phyloP scores from a whole-genome alignment of 1,140 invertebrate genomes.

The Caenorhabditis briggsae region DNA sequence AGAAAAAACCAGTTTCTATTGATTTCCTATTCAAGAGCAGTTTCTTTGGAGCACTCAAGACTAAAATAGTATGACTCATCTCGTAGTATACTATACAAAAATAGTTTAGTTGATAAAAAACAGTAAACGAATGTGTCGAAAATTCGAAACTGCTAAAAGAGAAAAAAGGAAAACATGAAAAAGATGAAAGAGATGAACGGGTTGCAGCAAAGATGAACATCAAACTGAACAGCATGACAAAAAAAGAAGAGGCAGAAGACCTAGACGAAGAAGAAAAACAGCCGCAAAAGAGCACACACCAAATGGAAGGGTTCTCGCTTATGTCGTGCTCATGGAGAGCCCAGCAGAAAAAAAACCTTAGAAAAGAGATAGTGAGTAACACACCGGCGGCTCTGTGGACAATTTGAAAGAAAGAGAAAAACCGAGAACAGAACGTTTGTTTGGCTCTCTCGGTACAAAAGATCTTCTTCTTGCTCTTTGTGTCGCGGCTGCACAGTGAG shows the following conservation, averaged over 20 bases:
- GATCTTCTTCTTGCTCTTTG: conserved; percentile 8
- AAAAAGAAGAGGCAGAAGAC: not conserved
- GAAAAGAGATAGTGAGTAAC: conserved; percentile 10
- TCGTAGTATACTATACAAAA: not conserved
- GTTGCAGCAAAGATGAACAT: not conserved
- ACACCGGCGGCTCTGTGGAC: not conserved
- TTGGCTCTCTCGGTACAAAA: conserved; percentile 41
- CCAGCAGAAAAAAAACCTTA: not conserved
- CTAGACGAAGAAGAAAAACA: conserved; percentile 2
- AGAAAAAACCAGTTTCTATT: too few relatives aligned
- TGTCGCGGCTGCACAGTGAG: conserved; percentile 42
- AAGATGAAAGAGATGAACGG: not conserved
- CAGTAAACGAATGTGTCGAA: not conserved
- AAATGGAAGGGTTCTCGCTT: not conserved
- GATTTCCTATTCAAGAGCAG: too few relatives aligned
- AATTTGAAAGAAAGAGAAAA: not conserved
- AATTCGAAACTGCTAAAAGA: not conserved
- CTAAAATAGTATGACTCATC: not conserved
- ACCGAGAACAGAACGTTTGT: conserved; percentile 29
- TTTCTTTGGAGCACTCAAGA: not conserved
- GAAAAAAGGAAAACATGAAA: not conserved
- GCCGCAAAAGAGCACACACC: conserved; percentile 8
- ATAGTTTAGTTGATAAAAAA: not conserved
- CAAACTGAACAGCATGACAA: not conserved
- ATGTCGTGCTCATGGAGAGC: not conserved